Evolutionary conservation across 2,797 vertebrate genomes (phyloP), one percentile per base, ranked within the genome.

Genomic region (Tachyglossus aculeatus): DNA sequence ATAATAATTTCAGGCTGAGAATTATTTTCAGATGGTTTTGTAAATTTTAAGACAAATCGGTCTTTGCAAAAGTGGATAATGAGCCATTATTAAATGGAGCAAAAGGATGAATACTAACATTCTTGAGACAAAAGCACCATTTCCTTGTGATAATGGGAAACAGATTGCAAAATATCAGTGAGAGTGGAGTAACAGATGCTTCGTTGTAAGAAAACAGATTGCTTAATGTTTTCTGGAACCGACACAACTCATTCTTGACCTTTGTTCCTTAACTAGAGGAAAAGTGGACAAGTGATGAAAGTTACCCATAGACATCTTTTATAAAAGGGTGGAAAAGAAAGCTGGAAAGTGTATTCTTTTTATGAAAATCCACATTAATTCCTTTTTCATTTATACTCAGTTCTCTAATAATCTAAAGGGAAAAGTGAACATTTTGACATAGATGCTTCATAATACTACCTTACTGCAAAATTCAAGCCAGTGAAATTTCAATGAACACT

Each of bases 231-330:
- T 45, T 18, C n/a, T 22, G 43, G 41, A 74, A 57, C 9, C 15
- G 25, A 58, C 21, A 47, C 51, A 54, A 57, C n/a, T 58, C 13
- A 10, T 48, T 18, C 66, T 57, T 39, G 44, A 5, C 25, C 53
- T 58, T 37, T 34, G 13, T 60, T 55, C 76, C 11, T 43, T 65
- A 18, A 44, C 22, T 45, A 51, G 55, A 56, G 13, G 4, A 48
- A 24, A 13, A 73, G 12, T 59, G 37, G 13, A 56, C 31, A 73
- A 47, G 31, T 57, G 60, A 59, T 40, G 52, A 45, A 66, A 80
- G 47, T 33, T 5, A 33, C 21, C 33, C 24, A 13, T n/a, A n/a
- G 21, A 15, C 12, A 22, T 21, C 32, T 53, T 53, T 37, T 37
- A 16, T 1, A 36, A 37, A 4, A 16, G 18, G 29, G 22, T 5